These are phyloP conservation scores for Drosophila parabipectinata DNA, from an alignment of 1,140 invertebrate species.

Conservation along the genomic window DNA sequence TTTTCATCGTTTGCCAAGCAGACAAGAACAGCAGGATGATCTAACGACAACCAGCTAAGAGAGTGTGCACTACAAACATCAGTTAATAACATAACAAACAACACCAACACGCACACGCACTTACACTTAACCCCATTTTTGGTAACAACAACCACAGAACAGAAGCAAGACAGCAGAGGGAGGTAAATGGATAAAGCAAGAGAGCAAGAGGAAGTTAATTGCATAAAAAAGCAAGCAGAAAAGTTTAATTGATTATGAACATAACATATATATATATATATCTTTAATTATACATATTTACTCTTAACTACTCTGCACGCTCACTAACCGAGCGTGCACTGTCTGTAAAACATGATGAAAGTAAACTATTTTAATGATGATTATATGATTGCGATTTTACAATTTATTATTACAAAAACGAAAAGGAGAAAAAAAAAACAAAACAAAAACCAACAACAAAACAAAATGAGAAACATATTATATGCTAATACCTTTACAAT, in stretches of 20 bases:
- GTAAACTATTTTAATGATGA: constrained; percentile 73
- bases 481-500: constrained; percentile 76
- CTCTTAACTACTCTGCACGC: constrained; percentile 66
- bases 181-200: background rate
- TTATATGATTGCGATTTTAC: constrained; percentile 77
- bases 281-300: constrained; percentile 72
- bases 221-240: constrained; percentile 33
- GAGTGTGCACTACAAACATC: constrained; percentile 33
- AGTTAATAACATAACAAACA: constrained; percentile 35
- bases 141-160: constrained; percentile 37
- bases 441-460: constrained; percentile 26
- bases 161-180: constrained; percentile 18
- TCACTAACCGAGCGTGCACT: constrained; percentile 44
- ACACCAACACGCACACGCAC: constrained; percentile 45
- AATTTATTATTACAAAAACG: constrained; percentile 71
- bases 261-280: constrained; percentile 64
- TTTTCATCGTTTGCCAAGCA: constrained; percentile 82
- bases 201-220: constrained; percentile 44
- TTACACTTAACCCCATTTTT: constrained; percentile 38
- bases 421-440: constrained; percentile 44
- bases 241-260: constrained; percentile 72
- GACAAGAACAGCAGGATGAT: constrained; percentile 55
- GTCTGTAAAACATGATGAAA: constrained; percentile 64
- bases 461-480: constrained; percentile 58
- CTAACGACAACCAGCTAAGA: constrained; percentile 34